These are phyloP conservation scores for Mustela nigripes DNA, from an alignment of 2,113 vertebrate species.

Conservation along the genomic window DNA sequence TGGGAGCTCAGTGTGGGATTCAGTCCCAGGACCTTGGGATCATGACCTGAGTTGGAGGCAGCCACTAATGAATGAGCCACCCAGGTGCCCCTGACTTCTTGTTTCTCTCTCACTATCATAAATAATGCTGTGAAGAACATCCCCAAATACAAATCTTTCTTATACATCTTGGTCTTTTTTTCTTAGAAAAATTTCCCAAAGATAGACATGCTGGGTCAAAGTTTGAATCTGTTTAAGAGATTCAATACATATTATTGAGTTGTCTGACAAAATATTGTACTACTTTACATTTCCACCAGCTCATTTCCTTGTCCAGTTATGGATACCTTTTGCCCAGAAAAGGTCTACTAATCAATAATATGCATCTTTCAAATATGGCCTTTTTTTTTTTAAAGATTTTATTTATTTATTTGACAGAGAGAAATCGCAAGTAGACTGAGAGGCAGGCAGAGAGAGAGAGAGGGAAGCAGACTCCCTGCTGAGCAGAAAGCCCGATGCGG, in stretches of 20 bases:
- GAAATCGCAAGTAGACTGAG: too few species aligned
- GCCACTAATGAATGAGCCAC: too few species aligned
- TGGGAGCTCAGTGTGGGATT: too few species aligned
- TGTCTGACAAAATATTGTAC: not conserved
- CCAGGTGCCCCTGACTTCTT: not conserved
- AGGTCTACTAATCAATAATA: not conserved
- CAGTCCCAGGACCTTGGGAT: too few species aligned
- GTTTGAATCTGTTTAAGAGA: not conserved
- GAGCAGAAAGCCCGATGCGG: too few species aligned
- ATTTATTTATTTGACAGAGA: too few species aligned
- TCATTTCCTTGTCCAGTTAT: not conserved
- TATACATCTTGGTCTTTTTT: not conserved
- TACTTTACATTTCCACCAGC: not conserved
- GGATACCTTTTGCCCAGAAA: conserved; percentile 21
- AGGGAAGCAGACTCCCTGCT: too few species aligned
- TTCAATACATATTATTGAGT: not conserved
- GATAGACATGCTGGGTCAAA: not conserved
- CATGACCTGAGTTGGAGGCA: too few species aligned
- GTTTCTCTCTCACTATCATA: not conserved
- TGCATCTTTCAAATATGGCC: not conserved
- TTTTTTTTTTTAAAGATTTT: too few species aligned
- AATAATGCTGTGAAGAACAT: conserved; percentile 23
- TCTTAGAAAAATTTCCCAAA: conserved; percentile 6
- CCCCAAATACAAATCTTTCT: not conserved
- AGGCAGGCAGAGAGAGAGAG: too few species aligned